phyloP scores from a whole-genome alignment of 2,113 vertebrate species.

The Circaetus cinerascens region DNA sequence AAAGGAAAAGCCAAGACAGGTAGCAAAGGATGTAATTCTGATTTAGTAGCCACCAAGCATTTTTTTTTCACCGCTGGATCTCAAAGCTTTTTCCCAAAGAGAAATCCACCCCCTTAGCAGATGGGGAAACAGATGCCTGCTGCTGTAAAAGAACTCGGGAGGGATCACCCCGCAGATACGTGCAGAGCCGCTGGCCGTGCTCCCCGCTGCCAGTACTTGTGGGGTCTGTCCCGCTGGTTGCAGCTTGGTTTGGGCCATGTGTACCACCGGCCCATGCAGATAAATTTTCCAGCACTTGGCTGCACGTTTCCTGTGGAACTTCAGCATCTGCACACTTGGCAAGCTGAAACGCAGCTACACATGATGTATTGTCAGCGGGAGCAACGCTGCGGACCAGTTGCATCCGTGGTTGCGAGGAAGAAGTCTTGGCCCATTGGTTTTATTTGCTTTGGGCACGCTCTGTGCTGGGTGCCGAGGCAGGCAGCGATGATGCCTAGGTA shows the following conservation, averaged over 20 bases:
- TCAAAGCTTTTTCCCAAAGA: background rate
- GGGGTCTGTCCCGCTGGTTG: background rate
- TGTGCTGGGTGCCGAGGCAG: background rate
- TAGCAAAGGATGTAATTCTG: background rate
- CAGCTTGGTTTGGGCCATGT: background rate
- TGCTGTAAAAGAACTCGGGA: background rate
- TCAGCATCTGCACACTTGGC: background rate
- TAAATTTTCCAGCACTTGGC: background rate
- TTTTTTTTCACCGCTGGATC: background rate
- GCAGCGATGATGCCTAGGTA: no score
- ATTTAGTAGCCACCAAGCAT: background rate
- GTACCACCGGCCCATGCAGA: background rate
- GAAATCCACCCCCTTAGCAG: background rate
- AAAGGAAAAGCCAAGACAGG: background rate
- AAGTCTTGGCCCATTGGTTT: background rate
- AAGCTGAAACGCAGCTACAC: background rate
- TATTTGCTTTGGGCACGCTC: background rate
- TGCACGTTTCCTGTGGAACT: background rate
- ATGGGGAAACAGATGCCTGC: background rate
- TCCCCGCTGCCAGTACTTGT: background rate
- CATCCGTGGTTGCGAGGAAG: fast-evolving
- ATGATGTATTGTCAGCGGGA: background rate
- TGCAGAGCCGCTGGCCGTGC: fast-evolving
- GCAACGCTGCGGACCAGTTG: fast-evolving
- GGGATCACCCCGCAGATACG: background rate